Conservation (phyloP, 2,797 vertebrate genomes). For the Synaphobranchus kaupii region DNA sequence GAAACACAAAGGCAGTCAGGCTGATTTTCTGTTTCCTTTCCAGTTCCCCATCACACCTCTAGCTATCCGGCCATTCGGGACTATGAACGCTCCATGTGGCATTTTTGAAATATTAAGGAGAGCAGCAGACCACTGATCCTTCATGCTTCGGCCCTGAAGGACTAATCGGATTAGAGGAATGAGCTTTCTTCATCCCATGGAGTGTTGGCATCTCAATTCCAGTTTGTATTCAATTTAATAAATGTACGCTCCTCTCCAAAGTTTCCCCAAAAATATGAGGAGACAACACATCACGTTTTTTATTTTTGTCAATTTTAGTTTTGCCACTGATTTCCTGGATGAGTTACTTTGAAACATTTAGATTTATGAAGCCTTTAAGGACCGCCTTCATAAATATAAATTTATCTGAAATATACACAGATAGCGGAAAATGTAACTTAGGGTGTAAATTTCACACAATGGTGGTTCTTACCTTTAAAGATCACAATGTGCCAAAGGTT, state of each 20-base stretch:
- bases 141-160: neutral
- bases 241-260: neutral
- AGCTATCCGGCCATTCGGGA: neutral
- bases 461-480: neutral
- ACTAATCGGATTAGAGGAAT: neutral
- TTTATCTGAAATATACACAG: neutral
- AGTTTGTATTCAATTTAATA: neutral
- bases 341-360: neutral
- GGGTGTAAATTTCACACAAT: neutral
- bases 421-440: neutral
- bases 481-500: neutral
- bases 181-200: neutral
- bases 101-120: slow-evolving; percentile 9
- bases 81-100: slow-evolving; percentile 3
- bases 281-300: neutral
- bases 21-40: slow-evolving; percentile 52
- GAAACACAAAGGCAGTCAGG: slow-evolving; percentile 37
- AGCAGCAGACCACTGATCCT: neutral
- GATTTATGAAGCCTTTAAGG: neutral
- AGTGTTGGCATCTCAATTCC: neutral
- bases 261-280: neutral
- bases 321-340: neutral
- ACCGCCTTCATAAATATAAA: neutral
- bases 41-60: slow-evolving; percentile 32
- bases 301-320: neutral